Conservation (phyloP, 2,888 invertebrate genomes). For the Spodoptera exigua region DNA sequence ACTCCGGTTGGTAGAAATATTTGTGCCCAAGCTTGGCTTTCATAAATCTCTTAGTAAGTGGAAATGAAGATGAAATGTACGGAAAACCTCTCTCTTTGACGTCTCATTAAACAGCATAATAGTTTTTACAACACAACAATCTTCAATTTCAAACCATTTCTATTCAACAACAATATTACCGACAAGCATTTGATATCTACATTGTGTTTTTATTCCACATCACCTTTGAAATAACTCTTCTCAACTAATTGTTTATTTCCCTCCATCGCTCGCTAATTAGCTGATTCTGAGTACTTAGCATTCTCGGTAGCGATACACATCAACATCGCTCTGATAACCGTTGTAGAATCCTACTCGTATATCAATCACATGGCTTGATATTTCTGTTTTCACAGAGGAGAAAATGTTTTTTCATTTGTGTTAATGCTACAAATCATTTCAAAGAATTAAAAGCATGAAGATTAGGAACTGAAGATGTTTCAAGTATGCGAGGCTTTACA, state of each 20-base stretch:
- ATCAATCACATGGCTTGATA: conserved; percentile 44
- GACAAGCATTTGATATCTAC: background rate
- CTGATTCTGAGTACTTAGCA: conserved; percentile 46
- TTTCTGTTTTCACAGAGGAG: conserved; percentile 48
- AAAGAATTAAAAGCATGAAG: too few relatives aligned
- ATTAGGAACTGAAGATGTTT: too few relatives aligned
- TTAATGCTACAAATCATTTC: conserved; percentile 11
- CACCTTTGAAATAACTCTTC: conserved; percentile 13
- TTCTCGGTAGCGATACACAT: conserved; percentile 50
- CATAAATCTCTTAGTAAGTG: too few relatives aligned
- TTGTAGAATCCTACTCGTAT: conserved; percentile 47
- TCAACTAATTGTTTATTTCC: conserved; percentile 40
- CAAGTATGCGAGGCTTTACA: too few relatives aligned
- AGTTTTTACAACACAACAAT: background rate
- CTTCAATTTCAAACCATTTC: background rate
- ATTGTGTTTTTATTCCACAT: conserved; percentile 18
- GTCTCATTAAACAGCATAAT: too few relatives aligned
- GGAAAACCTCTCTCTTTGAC: too few relatives aligned
- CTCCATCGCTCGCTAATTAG: conserved; percentile 34
- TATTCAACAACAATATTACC: background rate
- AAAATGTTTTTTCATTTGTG: conserved; percentile 27
- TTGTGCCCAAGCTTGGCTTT: too few relatives aligned
- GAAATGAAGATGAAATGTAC: too few relatives aligned
- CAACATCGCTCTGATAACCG: conserved; percentile 55
- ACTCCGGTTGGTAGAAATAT: too few relatives aligned